Percentiles rank a stretch among this genome's conserved stretches.
Conservation (phyloP, 2,797 vertebrate species). For the Ceyx erithaca region DNA sequence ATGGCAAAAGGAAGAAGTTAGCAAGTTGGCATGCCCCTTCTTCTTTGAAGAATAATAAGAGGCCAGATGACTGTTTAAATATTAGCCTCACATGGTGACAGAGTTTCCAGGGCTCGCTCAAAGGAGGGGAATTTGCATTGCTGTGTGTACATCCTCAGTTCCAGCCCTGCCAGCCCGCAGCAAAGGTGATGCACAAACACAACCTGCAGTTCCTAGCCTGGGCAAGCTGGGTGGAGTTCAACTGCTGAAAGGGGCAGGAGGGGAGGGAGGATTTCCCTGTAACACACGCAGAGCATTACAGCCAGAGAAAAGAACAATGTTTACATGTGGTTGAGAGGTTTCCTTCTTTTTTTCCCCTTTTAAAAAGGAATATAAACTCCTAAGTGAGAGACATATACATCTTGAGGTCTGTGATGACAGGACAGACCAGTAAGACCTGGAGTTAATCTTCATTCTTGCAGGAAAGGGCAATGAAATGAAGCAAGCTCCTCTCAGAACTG, state of each 20-base stretch:
- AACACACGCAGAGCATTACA: not conserved
- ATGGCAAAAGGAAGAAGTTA: conserved; percentile 16
- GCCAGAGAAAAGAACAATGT: not conserved
- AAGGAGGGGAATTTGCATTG: conserved; percentile 35
- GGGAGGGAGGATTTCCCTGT: not conserved
- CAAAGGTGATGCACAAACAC: not conserved
- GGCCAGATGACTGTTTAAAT: conserved; percentile 1
- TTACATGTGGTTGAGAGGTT: not conserved
- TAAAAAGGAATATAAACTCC: not conserved
- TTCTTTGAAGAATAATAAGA: conserved; percentile 35
- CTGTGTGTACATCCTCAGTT: not conserved
- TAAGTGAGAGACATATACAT: not conserved
- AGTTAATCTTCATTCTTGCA: conserved; percentile 44
- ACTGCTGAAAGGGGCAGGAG: not conserved
- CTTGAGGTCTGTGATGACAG: conserved; percentile 24
- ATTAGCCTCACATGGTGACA: conserved; percentile 6
- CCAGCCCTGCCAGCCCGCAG: not conserved
- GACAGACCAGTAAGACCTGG: conserved; percentile 33
- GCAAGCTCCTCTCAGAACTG: conserved; percentile 32
- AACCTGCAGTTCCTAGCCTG: not conserved
- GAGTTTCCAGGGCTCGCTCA: conserved; percentile 23
- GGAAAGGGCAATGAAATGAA: conserved; percentile 29
- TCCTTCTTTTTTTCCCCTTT: not conserved
- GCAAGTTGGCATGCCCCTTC: not conserved
- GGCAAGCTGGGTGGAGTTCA: not conserved